A percentile compares a stretch with the other conserved stretches of the same genome.
Evolutionary conservation across 2,113 vertebrate genomes (phyloP).

Genomic region (Erythrolamprus reginae): DNA sequence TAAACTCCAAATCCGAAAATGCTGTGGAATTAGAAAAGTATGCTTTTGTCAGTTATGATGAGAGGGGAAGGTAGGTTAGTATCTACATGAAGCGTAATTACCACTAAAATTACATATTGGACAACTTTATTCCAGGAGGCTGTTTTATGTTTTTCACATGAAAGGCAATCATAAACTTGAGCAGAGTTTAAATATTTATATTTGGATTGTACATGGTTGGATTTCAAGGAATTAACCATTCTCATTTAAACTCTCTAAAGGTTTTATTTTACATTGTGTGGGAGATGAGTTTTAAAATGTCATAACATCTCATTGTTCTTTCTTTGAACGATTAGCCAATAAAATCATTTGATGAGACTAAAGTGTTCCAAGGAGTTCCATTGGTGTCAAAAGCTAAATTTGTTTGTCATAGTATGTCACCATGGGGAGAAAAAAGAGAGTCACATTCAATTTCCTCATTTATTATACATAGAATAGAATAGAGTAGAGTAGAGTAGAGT

Average conservation of each 20-base stretch:
- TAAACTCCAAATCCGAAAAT: constrained; percentile 59
- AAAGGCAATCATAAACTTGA: constrained; percentile 2
- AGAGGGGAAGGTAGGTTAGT: neutral
- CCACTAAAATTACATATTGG: neutral
- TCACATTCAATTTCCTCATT: constrained; percentile 29
- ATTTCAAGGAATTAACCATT: constrained; percentile 10
- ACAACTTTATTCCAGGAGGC: constrained; percentile 17
- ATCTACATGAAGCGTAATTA: neutral
- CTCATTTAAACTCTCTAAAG: constrained; percentile 15
- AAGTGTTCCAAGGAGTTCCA: constrained; percentile 51
- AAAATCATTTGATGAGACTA: constrained; percentile 43
- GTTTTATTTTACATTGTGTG: neutral
- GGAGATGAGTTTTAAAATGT: constrained; percentile 34
- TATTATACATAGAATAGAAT: too few species aligned
- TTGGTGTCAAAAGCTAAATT: constrained; percentile 54
- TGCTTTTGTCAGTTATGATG: neutral
- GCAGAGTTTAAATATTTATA: constrained; percentile 18
- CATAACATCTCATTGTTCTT: constrained; percentile 33
- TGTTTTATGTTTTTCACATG: constrained; percentile 27
- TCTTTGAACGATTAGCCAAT: constrained; percentile 47
- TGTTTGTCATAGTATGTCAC: constrained; percentile 43
- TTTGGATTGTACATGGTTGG: constrained; percentile 34
- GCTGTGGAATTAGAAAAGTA: constrained; percentile 57
- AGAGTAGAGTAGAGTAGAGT: too few species aligned
- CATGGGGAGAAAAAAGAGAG: constrained; percentile 24